Base-by-base conservation (phyloP, 2,888 invertebrate species). In the Orthosia cruda region DNA sequence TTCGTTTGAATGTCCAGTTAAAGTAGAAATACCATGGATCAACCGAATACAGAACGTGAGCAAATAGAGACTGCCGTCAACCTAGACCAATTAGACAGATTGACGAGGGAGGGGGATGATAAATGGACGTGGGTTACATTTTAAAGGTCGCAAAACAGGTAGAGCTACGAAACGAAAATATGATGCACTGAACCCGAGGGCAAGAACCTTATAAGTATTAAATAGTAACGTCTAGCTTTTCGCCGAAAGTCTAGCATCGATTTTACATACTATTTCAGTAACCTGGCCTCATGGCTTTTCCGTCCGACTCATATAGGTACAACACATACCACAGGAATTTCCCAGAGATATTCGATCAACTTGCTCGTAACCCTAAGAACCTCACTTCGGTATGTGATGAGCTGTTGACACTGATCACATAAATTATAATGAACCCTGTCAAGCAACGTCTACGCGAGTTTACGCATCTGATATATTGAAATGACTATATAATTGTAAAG, bases 401-500 rank as follows among this genome's bases (percentile, higher is more conserved):
- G 72, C 58, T 71, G 69, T 73, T 69, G 68, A 69, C 63, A 63
- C 68, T 71, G 57, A 77, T 70, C 74, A 73, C 63, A 70, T 77
- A 80, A 81, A 82, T 86, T 82, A 83, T 84, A 88, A 84, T 85
- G 83, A 88, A 83, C 73, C 77, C 75, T 78, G 84, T 78, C 64
- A 64, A 77, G 78, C 71, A 63, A 76, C 77, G 80, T 77, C 72
- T 72, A 57, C 81, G 77, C 80, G 65, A 71, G 69, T 77, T 73
- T 72, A 78, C 78, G 61, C 71, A 62, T 52, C 69, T 68, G 83
- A 88, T 86, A 85, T 85, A 87, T 86, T 87, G 81, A 81, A 85
- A 84, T 81, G 88, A 89, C 84, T 91, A 88, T 87, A 88, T 91
- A 91, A 92, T 93, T 92, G 91, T 89, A 88, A 90, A 92, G 92